Conservation (phyloP, 2,888 invertebrate species). For the Zaprionus obscuricornis region DNA sequence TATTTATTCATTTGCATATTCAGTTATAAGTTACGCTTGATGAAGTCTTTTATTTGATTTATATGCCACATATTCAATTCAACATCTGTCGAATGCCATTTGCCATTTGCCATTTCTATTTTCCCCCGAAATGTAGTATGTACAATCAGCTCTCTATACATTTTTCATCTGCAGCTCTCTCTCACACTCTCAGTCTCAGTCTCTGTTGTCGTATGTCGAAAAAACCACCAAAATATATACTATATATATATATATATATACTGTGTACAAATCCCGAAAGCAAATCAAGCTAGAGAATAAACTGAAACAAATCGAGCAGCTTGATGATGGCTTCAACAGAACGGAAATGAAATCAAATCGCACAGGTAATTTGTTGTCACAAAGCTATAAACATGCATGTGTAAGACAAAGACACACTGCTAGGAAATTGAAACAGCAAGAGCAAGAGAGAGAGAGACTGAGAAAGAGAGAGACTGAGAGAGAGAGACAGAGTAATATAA, state of each 20-base stretch:
- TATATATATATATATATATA: too few relatives aligned
- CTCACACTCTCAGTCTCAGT: neutral
- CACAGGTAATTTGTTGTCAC: slow-evolving; percentile 71
- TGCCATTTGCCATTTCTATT: too few relatives aligned
- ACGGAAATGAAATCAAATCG: slow-evolving; percentile 73
- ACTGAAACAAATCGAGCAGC: slow-evolving; percentile 53
- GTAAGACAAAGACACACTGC: too few relatives aligned
- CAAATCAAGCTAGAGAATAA: slow-evolving; percentile 56
- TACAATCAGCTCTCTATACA: slow-evolving; percentile 27
- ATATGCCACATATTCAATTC: slow-evolving; percentile 49
- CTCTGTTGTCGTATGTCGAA: slow-evolving; percentile 12
- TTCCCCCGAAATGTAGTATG: too few relatives aligned
- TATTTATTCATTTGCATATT: neutral
- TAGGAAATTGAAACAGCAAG: too few relatives aligned
- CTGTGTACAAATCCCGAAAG: slow-evolving; percentile 43
- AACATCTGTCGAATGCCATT: slow-evolving; percentile 64
- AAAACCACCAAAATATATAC: slow-evolving; percentile 24
- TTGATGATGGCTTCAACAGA: slow-evolving; percentile 37
- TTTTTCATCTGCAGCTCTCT: slow-evolving; percentile 28
- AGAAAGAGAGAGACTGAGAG: too few relatives aligned
- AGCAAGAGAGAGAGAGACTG: too few relatives aligned
- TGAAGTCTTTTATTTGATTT: slow-evolving; percentile 55
- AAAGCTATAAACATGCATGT: slow-evolving; percentile 19
- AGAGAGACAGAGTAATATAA: too few relatives aligned
- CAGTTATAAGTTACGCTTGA: slow-evolving; percentile 30